Conservation (phyloP, 2,797 vertebrate genomes). For the Myotis daubentonii region DNA sequence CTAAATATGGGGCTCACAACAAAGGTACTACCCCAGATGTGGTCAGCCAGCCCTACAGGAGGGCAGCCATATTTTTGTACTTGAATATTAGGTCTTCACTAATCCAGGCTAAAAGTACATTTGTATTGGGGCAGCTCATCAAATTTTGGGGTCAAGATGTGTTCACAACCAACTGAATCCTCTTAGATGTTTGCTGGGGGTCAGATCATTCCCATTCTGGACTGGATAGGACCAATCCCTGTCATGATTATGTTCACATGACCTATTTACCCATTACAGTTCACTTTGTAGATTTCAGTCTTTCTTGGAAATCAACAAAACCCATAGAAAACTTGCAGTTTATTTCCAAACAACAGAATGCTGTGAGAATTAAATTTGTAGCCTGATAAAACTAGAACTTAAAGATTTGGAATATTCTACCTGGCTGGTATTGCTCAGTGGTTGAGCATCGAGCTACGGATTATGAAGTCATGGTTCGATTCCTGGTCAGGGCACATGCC, state of each 20-base stretch:
- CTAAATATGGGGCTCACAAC: background rate
- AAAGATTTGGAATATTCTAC: background rate
- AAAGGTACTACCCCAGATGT: background rate
- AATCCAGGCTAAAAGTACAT: background rate
- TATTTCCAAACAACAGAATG: background rate
- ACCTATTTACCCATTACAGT: background rate
- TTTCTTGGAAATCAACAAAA: background rate
- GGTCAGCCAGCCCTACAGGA: background rate
- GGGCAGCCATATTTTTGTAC: background rate
- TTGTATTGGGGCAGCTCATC: background rate
- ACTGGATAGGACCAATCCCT: background rate
- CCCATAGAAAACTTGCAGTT: background rate
- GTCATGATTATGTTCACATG: background rate
- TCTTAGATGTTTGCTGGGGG: background rate
- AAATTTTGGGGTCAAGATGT: background rate
- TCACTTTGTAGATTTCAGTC: background rate
- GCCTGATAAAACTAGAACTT: background rate
- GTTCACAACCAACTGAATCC: background rate
- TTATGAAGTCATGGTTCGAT: too few relatives aligned
- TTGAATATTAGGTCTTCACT: background rate
- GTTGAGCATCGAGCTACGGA: too few relatives aligned
- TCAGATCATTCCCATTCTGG: background rate
- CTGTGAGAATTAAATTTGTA: background rate
- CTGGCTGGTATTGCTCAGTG: too few relatives aligned
- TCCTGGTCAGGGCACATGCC: too few relatives aligned